Evolutionary conservation across 1,140 invertebrate species (phyloP), one percentile per base, ranked within the genome.

Genomic region (Druon quercuslanigerum): DNA sequence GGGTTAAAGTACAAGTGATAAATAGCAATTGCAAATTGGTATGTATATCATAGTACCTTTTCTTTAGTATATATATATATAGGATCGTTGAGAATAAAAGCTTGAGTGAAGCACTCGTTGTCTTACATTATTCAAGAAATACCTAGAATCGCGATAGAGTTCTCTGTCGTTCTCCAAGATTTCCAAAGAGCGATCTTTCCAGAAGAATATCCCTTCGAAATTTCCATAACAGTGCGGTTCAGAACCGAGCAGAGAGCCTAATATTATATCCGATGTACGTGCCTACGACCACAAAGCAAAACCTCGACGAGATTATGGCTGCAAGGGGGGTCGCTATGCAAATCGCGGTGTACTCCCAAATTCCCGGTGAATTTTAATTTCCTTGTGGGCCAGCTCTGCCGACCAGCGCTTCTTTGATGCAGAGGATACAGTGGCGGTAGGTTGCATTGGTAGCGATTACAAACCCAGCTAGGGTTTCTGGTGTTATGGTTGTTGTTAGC

Each of bases 321-420:
- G 51, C 51, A 54, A 72, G 54, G 71, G 46, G 60, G 70, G 74
- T 51, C 3, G 71, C 75, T 83, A 84, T 86, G 83, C 82, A 83
- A 84, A 86, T 84, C 80, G 78, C 51, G 75, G 77, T 74, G 52
- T 77, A 80, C 78, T 50, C 60, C 77, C 80, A 72, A 82, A 84
- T 79, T 85, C 80, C 80, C 51, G 66, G 81, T 76, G 81, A 85
- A 86, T 83, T 80, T 84, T 83, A 83, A 85, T 86, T 86, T 85
- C 82, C 80, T 78, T 76, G 50, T 66, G 46, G 60, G 79, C 71
- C 76, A 72, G 76, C 78, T 76, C 79, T 72, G 51, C 78, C 17
- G 20, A 60, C 71, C 77, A 72, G 46, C 60, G 78, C 73, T 82
- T 83, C 81, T 84, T 82, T 82, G 79, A 81, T 79, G 56, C 72